Evolutionary conservation across 2,888 invertebrate genomes (phyloP).

Genomic region (Cephus sareptanus): DNA sequence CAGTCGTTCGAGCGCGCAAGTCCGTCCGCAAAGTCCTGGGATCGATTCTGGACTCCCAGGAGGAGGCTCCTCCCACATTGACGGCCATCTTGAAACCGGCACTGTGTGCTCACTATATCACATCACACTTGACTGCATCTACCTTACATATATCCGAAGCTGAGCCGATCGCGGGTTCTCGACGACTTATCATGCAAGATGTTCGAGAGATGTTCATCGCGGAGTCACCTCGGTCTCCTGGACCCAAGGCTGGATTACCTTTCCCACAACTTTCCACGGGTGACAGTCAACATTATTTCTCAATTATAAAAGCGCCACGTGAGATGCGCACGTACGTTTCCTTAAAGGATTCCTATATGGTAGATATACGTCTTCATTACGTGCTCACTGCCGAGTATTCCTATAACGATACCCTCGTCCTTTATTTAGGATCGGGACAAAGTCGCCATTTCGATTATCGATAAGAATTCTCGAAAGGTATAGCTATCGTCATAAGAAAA

Average conservation of each 20-base stretch:
- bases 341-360: background rate
- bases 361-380: background rate
- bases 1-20: constrained; percentile 50
- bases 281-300: background rate
- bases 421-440: background rate
- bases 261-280: background rate
- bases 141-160: constrained; percentile 36
- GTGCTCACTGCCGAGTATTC: background rate
- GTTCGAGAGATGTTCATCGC: constrained; percentile 2
- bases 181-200: background rate
- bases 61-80: constrained; percentile 64
- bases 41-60: constrained; percentile 62
- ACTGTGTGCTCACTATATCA: constrained; percentile 58
- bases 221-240: background rate
- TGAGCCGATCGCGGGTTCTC: background rate
- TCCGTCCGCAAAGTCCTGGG: constrained; percentile 56
- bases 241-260: background rate
- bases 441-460: background rate
- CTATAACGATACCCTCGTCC: background rate
- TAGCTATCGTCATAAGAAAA: too few species aligned
- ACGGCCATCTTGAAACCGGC: constrained; percentile 64
- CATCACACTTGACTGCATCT: constrained; percentile 61
- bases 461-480: background rate
- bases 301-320: background rate
- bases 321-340: background rate